phyloP scores from a whole-genome alignment of 2,113 vertebrate genomes.

The Chloebia gouldiae region DNA sequence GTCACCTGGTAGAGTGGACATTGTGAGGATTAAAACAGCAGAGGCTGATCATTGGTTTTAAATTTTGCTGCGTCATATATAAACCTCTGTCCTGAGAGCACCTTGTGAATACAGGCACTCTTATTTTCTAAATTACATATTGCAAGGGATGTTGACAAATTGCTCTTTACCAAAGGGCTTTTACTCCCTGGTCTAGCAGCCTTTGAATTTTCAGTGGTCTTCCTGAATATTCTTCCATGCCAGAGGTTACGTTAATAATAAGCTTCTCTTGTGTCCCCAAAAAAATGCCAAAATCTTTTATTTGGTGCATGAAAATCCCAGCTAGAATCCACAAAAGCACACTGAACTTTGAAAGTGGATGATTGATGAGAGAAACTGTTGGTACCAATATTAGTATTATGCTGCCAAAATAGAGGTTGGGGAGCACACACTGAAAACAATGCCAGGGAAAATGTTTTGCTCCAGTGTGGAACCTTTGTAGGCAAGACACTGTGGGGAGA shows the following conservation, averaged over 20 bases:
- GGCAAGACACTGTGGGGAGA: neutral
- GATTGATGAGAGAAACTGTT: neutral
- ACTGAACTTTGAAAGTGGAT: neutral
- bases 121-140: neutral
- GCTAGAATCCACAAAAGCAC: neutral
- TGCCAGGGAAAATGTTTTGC: neutral
- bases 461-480: neutral
- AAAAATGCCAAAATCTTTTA: neutral
- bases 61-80: neutral
- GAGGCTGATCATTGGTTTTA: fast-evolving
- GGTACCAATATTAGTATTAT: neutral
- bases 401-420: neutral
- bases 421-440: neutral
- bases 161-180: neutral
- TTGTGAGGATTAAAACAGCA: neutral
- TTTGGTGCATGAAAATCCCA: neutral
- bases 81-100: neutral
- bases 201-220: neutral
- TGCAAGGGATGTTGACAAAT: neutral
- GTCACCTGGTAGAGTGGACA: neutral
- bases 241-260: neutral
- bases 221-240: neutral
- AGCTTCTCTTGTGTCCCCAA: neutral
- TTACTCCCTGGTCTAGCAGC: neutral
- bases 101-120: neutral